A percentile compares a stretch with the other conserved stretches of the same genome.
phyloP scores from a whole-genome alignment of 2,888 invertebrate species.

The Apotomis capreana region DNA sequence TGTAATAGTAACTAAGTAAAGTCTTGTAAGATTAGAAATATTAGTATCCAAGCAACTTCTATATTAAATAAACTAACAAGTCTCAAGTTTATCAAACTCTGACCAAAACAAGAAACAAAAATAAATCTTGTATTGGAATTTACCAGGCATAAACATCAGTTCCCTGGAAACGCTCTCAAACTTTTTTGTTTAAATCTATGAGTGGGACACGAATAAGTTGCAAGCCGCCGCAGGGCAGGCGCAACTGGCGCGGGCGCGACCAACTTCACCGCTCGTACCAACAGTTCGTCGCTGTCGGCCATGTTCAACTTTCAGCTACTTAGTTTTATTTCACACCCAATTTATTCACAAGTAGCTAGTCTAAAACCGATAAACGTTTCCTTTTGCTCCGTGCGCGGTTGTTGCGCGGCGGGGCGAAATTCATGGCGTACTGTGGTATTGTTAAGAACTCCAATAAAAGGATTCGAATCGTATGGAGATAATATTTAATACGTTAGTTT shows the following conservation, averaged over 20 bases:
- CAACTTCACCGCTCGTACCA: conserved; percentile 54
- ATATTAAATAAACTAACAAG: background rate
- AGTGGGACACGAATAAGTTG: conserved; percentile 62
- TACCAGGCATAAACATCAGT: conserved; percentile 50
- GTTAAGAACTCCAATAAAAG: conserved; percentile 37
- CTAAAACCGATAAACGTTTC: conserved; percentile 61
- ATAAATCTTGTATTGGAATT: conserved; percentile 42
- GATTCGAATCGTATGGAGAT: conserved; percentile 9
- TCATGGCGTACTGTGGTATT: conserved; percentile 26
- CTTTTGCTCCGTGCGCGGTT: conserved; percentile 51
- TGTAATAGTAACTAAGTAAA: background rate
- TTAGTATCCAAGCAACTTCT: background rate
- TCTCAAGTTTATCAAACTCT: conserved; percentile 9
- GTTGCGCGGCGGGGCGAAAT: conserved; percentile 47
- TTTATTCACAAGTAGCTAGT: conserved; percentile 60
- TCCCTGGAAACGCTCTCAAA: conserved; percentile 39
- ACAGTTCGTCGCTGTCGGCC: conserved; percentile 52
- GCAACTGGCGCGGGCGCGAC: conserved; percentile 46
- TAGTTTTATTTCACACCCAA: conserved; percentile 73
- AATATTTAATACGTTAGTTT: background rate
- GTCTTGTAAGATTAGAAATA: background rate
- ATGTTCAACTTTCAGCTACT: conserved; percentile 68
- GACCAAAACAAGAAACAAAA: conserved; percentile 16
- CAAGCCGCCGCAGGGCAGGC: conserved; percentile 47
- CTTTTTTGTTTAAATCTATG: conserved; percentile 52